A percentile compares a stretch with the other conserved stretches of the same genome.
phyloP scores from a whole-genome alignment of 2,888 invertebrate genomes.

The Drosophila mimica region DNA sequence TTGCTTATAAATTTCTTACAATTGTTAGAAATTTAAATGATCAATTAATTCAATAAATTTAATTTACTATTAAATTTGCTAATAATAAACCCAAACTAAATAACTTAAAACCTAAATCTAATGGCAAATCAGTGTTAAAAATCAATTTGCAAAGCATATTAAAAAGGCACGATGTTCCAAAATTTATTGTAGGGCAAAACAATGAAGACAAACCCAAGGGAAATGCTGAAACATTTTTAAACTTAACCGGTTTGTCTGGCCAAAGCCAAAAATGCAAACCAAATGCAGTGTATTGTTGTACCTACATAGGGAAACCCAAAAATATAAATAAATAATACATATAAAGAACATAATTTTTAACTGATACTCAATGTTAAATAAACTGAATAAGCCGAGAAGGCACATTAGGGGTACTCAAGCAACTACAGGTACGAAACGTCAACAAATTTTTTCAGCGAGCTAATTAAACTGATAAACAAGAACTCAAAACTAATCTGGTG shows the following conservation, averaged over 20 bases:
- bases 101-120: slow-evolving; percentile 23
- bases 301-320: slow-evolving; percentile 54
- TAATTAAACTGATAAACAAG: slow-evolving; percentile 60
- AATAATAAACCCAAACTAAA: slow-evolving; percentile 15
- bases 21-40: slow-evolving; percentile 31
- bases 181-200: slow-evolving; percentile 58
- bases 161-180: slow-evolving; percentile 73
- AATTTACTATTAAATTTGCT: slow-evolving; percentile 8
- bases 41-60: neutral
- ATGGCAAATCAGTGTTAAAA: slow-evolving; percentile 52
- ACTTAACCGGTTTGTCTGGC: slow-evolving; percentile 66
- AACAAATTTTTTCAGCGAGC: slow-evolving; percentile 68
- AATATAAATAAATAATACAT: slow-evolving; percentile 27
- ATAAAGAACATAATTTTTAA: slow-evolving; percentile 46
- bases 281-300: slow-evolving; percentile 65
- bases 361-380: slow-evolving; percentile 56
- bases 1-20: slow-evolving; percentile 8
- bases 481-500: slow-evolving; percentile 73
- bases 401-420: slow-evolving; percentile 72
- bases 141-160: slow-evolving; percentile 63
- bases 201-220: slow-evolving; percentile 62
- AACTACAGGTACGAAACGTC: slow-evolving; percentile 73
- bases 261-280: slow-evolving; percentile 60
- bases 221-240: slow-evolving; percentile 74
- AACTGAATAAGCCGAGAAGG: slow-evolving; percentile 55